phyloP scores from a whole-genome alignment of 2,797 vertebrate species.

The Sternarchorhynchus goeldii region DNA sequence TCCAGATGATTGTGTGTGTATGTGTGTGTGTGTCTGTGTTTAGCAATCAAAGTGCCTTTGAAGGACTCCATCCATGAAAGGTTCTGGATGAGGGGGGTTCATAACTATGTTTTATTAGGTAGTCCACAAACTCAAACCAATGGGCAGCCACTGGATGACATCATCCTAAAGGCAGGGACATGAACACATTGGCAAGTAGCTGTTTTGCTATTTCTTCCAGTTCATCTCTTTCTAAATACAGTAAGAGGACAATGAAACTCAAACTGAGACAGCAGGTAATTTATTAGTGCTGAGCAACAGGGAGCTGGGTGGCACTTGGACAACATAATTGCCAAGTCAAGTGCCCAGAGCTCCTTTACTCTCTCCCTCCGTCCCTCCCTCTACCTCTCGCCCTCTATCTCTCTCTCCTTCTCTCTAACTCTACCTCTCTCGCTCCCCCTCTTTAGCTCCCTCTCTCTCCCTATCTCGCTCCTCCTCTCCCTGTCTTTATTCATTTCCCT shows the following conservation, averaged over 20 bases:
- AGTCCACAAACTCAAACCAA: neutral
- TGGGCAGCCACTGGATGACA: constrained; percentile 8
- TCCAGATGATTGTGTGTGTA: neutral
- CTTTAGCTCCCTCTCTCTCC: neutral
- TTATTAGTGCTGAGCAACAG: constrained; percentile 47
- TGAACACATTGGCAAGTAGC: constrained; percentile 29
- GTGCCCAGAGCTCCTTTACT: constrained; percentile 28
- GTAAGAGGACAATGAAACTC: constrained; percentile 43
- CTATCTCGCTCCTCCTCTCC: neutral
- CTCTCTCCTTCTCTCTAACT: neutral
- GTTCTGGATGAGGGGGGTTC: neutral
- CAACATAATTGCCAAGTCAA: constrained; percentile 55
- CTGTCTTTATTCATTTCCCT: too few relatives aligned
- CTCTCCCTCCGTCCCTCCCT: constrained; percentile 6
- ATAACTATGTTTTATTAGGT: constrained; percentile 7
- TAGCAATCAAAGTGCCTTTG: constrained; percentile 39
- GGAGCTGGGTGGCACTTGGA: constrained; percentile 52
- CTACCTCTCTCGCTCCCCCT: too few relatives aligned
- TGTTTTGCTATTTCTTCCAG: constrained; percentile 45
- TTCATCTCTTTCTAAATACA: constrained; percentile 52
- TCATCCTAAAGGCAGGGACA: constrained; percentile 14
- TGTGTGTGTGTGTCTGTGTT: neutral
- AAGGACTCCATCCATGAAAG: constrained; percentile 21
- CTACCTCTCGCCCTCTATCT: constrained; percentile 1
- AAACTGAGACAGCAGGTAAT: constrained; percentile 54